Conservation (phyloP, 2,797 vertebrate genomes). For the Vipera ursinii region DNA sequence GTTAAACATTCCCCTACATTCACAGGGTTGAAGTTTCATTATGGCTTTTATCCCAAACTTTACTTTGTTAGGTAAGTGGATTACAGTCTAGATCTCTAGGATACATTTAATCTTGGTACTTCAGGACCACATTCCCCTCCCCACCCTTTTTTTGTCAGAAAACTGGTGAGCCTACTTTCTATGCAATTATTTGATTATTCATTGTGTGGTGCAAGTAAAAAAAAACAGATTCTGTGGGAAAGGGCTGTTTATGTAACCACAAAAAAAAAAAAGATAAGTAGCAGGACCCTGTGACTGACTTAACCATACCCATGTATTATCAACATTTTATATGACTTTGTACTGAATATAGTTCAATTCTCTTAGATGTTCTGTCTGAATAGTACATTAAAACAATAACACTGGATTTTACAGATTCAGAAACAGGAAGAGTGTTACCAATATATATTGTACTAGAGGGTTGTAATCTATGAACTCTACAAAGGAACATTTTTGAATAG, state of each 20-base stretch:
- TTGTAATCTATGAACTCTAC: constrained; percentile 69
- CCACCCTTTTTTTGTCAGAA: neutral
- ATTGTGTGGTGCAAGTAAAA: constrained; percentile 29
- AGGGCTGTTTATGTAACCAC: constrained; percentile 23
- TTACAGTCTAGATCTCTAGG: neutral
- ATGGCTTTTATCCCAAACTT: neutral
- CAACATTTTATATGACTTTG: constrained; percentile 50
- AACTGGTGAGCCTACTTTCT: neutral
- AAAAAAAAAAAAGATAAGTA: constrained; percentile 27
- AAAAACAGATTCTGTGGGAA: constrained; percentile 27
- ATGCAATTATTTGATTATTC: constrained; percentile 41
- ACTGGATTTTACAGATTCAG: constrained; percentile 72
- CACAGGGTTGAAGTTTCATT: neutral
- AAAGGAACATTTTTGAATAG: constrained; percentile 70
- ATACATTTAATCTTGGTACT: neutral
- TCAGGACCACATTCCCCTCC: neutral
- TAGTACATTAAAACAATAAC: constrained; percentile 67
- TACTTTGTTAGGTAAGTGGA: neutral
- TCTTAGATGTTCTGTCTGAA: constrained; percentile 66
- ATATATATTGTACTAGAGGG: constrained; percentile 67
- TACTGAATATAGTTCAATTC: constrained; percentile 52
- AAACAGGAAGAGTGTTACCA: constrained; percentile 74
- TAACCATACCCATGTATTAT: neutral
- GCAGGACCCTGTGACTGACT: neutral
- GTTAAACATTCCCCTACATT: neutral